A percentile compares a stretch with the other conserved stretches of the same genome.
Conservation (phyloP, 2,113 vertebrate genomes). For the Pelodiscus sinensis region DNA sequence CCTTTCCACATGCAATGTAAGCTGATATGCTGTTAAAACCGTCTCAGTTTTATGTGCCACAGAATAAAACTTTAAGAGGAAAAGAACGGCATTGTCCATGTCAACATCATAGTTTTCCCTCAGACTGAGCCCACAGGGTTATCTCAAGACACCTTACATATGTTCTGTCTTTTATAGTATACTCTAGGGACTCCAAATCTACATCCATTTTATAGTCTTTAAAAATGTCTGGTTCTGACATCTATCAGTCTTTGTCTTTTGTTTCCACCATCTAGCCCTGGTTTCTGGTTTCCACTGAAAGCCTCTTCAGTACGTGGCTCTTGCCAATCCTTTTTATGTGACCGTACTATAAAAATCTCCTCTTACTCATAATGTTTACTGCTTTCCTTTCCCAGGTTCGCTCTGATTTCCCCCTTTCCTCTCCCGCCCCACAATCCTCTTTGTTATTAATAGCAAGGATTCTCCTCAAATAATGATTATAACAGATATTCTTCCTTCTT, state of each 20-base stretch:
- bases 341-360: conserved; percentile 41
- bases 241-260: conserved; percentile 64
- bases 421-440: neutral
- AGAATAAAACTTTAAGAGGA: neutral
- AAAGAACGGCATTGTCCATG: neutral
- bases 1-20: neutral
- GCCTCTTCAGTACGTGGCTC: conserved; percentile 42
- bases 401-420: conserved; percentile 13
- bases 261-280: conserved; percentile 38
- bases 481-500: neutral
- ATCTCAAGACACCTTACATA: neutral
- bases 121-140: conserved; percentile 15
- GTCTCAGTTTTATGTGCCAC: neutral
- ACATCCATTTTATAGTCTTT: conserved; percentile 35
- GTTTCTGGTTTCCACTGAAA: conserved; percentile 61
- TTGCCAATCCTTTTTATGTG: conserved; percentile 29
- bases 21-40: neutral
- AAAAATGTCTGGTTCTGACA: conserved; percentile 59
- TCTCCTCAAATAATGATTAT: neutral
- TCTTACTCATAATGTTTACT: conserved; percentile 31
- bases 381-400: neutral
- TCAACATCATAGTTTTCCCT: neutral
- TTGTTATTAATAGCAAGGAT: conserved; percentile 19
- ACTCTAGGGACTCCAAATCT: conserved; percentile 42
- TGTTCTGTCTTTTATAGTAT: neutral